Conservation (phyloP, 2,888 invertebrate genomes). For the Halictus quadricinctus region DNA sequence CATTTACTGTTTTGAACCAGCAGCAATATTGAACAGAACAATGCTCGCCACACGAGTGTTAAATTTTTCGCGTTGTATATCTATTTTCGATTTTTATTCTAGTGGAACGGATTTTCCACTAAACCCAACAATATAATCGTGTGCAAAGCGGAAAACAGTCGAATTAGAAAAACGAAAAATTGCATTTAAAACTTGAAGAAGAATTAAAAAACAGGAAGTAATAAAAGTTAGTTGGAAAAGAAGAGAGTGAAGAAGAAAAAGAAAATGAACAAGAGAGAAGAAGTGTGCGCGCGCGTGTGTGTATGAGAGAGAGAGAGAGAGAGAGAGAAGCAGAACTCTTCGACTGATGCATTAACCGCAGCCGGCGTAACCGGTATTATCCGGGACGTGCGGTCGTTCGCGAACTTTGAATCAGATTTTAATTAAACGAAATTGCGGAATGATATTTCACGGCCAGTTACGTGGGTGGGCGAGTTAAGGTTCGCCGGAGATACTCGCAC, state of each 20-base stretch:
- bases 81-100: not conserved
- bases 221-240: not conserved
- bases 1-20: too few species aligned
- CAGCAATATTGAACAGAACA: too few species aligned
- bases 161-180: not conserved
- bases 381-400: constrained; percentile 61
- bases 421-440: constrained; percentile 81
- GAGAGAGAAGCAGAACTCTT: constrained; percentile 71
- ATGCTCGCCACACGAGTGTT: not conserved
- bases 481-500: constrained; percentile 45
- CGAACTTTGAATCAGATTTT: constrained; percentile 81
- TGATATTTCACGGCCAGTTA: constrained; percentile 77
- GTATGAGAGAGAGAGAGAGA: constrained; percentile 9
- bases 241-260: not conserved
- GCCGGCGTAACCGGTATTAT: constrained; percentile 74
- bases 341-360: constrained; percentile 81
- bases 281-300: not conserved
- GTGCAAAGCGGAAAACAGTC: not conserved
- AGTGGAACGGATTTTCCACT: not conserved
- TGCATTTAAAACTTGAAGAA: not conserved
- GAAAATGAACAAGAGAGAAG: not conserved
- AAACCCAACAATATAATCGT: not conserved
- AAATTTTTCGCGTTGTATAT: not conserved
- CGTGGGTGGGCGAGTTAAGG: constrained; percentile 39
- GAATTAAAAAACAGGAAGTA: not conserved